Percentiles rank a stretch among this genome's conserved stretches.
Evolutionary conservation across 2,113 vertebrate genomes (phyloP).

Genomic region (Myotis davidii): DNA sequence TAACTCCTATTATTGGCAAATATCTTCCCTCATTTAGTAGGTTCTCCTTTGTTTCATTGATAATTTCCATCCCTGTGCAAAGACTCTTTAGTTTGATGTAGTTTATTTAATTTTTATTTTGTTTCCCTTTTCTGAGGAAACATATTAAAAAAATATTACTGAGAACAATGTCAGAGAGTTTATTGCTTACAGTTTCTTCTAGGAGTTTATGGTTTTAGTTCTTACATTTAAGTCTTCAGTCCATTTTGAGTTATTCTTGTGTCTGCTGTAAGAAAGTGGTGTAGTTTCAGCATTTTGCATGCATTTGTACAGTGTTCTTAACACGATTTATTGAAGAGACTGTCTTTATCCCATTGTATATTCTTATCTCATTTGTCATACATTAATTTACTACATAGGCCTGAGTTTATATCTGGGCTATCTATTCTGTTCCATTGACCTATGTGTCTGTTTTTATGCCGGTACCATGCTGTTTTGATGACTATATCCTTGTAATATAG

Average conservation of each 20-base stretch:
- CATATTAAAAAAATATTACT: background rate
- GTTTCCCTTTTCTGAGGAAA: background rate
- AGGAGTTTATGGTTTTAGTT: background rate
- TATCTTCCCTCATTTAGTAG: background rate
- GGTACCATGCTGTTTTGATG: background rate
- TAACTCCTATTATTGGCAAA: background rate
- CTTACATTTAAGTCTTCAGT: background rate
- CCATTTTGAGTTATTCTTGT: background rate
- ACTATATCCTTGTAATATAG: background rate
- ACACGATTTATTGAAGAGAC: background rate
- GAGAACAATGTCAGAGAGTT: background rate
- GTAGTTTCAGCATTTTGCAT: background rate
- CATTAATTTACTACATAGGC: background rate
- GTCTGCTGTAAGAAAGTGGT: background rate
- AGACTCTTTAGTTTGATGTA: background rate
- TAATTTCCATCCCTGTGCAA: background rate
- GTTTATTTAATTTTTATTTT: background rate
- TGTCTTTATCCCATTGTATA: background rate
- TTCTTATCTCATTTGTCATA: background rate
- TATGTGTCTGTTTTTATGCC: background rate
- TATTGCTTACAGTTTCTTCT: background rate
- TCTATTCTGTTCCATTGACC: background rate
- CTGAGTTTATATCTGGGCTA: background rate
- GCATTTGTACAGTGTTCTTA: background rate
- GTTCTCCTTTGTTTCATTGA: background rate